A percentile compares a stretch with the other conserved stretches of the same genome.
These are phyloP conservation scores for Mesoclemmys tuberculata DNA, from an alignment of 2,113 vertebrate genomes.

Conservation along the genomic window DNA sequence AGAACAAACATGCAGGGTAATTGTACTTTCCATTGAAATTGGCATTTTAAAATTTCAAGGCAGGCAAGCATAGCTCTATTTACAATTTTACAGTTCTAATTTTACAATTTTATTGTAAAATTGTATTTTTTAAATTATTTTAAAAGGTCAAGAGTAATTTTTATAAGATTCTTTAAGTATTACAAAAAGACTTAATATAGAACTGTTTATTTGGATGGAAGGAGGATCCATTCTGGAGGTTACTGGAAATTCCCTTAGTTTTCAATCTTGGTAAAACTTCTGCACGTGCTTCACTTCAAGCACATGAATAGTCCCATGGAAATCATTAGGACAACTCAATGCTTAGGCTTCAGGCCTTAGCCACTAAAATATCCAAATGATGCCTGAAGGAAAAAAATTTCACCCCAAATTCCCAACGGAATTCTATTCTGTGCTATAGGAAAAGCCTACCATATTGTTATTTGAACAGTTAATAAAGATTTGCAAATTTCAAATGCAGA, in stretches of 20 bases:
- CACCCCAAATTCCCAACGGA: not conserved
- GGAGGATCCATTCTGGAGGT: not conserved
- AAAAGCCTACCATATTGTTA: not conserved
- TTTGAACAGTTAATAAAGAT: not conserved
- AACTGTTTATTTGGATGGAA: not conserved
- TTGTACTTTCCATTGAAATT: not conserved
- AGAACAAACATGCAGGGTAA: not conserved
- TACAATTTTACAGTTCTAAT: not conserved
- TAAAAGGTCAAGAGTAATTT: not conserved
- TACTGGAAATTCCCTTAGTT: not conserved
- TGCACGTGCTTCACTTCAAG: not conserved
- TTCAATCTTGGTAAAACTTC: not conserved
- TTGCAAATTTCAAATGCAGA: not conserved
- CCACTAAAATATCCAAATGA: not conserved
- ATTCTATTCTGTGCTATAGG: not conserved
- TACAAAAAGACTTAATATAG: not conserved
- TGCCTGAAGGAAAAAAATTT: not conserved
- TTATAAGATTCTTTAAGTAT: too few species aligned
- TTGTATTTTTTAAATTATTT: not conserved
- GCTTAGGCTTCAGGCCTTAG: not conserved
- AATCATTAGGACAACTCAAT: not conserved
- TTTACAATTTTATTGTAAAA: not conserved
- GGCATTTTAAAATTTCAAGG: not conserved
- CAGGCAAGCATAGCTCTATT: not conserved
- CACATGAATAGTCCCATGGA: not conserved